Conservation (phyloP, 2,113 vertebrate species). For the Machaerirhynchus nigripectus region DNA sequence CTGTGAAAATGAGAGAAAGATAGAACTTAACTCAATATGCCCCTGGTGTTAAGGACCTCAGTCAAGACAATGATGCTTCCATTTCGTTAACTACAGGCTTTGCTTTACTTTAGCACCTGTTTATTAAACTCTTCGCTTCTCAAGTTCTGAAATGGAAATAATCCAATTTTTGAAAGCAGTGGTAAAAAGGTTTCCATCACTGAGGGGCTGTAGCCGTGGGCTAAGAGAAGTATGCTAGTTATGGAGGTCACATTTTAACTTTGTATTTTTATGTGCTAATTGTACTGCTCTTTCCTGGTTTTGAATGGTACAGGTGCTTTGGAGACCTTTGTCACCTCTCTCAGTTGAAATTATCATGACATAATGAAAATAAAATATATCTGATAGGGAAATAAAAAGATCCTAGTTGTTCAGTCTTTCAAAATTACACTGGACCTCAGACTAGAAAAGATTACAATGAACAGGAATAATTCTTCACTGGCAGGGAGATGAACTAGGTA, state of each 20-base stretch:
- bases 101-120: not conserved
- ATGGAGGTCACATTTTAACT: not conserved
- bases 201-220: not conserved
- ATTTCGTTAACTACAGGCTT: not conserved
- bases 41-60: slow-evolving; percentile 27
- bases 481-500: not conserved
- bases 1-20: slow-evolving; percentile 36
- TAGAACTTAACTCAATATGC: slow-evolving; percentile 29
- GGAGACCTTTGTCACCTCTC: not conserved
- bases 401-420: not conserved
- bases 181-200: not conserved
- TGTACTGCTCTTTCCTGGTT: not conserved
- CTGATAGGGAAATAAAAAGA: not conserved
- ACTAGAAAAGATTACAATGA: not conserved
- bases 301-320: not conserved
- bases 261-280: not conserved
- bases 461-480: not conserved
- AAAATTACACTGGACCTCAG: not conserved
- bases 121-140: not conserved
- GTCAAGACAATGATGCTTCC: not conserved
- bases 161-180: not conserved
- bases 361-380: not conserved
- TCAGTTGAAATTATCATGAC: not conserved
- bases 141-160: not conserved
- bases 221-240: not conserved